Base-by-base conservation (phyloP, 1,140 invertebrate genomes). In the Eueides isabella region DNA sequence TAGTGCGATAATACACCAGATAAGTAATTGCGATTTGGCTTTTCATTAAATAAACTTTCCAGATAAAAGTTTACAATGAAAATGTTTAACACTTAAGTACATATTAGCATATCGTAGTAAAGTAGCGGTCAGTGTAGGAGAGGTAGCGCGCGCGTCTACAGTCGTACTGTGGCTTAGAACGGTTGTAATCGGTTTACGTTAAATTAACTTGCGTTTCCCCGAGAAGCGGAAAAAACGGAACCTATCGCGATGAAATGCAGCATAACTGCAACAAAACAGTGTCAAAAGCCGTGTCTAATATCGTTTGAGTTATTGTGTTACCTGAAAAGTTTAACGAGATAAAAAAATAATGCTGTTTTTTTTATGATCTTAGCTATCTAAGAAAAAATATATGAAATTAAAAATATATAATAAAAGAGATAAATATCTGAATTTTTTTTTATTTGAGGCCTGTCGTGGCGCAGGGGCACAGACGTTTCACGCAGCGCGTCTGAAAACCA, bases 171-270 rank as follows among this genome's bases (percentile, higher is more conserved):
- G 78, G 67, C 64, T 75, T 30, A n/a, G 73, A 74, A 77, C 76
- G 61, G 77, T 79, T 81, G 83, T 89, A 85, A 86, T 87, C 78
- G 79, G 77, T 87, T 82, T 73, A 84, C 88, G 86, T 86, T 75
- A 85, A 90, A 90, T 90, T 88, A 90, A 79, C 81, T 85, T 75
- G 76, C 86, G 86, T 92, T 92, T 91, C 87, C 87, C 86, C 88
- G 80, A 79, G 69, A 72, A 85, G 80, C 79, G 86, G 83, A 89
- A 90, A 92, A 91, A 92, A 91, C 88, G 80, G 85, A 88, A 86
- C 86, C 79, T 79, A 84, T 86, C 88, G 85, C 79, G 76, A 79
- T 85, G 90, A 90, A 91, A 92, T 85, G 70, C 80, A 71, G 71
- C 82, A 78, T 81, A 75, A 80, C 86, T 89, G 87, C 86, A 61